phyloP scores from a whole-genome alignment of 2,888 invertebrate genomes.

The Tetranychus truncatus region DNA sequence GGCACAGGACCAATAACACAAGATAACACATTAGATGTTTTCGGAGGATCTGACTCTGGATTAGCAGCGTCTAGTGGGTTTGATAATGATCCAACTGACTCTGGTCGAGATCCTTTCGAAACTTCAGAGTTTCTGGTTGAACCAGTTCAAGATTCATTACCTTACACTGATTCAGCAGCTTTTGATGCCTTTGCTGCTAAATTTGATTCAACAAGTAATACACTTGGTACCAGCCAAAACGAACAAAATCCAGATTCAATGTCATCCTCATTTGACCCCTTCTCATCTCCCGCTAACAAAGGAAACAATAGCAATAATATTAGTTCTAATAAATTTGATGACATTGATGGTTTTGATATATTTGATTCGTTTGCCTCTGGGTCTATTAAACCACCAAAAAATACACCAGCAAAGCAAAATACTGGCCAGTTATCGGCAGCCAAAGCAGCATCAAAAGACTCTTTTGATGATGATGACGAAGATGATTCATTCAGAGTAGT shows the following conservation, averaged over 20 bases:
- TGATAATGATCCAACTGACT: constrained; percentile 16
- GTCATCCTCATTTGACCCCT: constrained; percentile 36
- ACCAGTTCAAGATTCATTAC: constrained; percentile 16
- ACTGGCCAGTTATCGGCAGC: neutral
- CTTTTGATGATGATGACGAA: constrained; percentile 27
- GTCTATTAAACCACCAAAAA: constrained; percentile 50
- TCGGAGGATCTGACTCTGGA: constrained; percentile 11
- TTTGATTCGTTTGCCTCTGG: constrained; percentile 41
- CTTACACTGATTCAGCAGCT: constrained; percentile 36
- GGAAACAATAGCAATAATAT: neutral
- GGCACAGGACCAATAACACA: constrained; percentile 1
- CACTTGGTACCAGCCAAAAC: constrained; percentile 15
- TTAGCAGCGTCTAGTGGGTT: constrained; percentile 9
- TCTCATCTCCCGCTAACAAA: constrained; percentile 31
- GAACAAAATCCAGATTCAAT: constrained; percentile 18
- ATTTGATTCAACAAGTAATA: constrained; percentile 48
- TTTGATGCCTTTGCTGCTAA: constrained; percentile 78
- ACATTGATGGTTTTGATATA: constrained; percentile 41
- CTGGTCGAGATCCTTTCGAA: constrained; percentile 26
- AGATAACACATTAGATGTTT: constrained; percentile 11
- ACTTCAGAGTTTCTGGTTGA: constrained; percentile 21
- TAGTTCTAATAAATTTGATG: neutral
- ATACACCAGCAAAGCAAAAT: constrained; percentile 18
- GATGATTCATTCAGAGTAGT: constrained; percentile 28
- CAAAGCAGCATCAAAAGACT: constrained; percentile 25